Evolutionary conservation across 2,888 invertebrate species (phyloP).

Genomic region (Scrobipalpa atriplicella): DNA sequence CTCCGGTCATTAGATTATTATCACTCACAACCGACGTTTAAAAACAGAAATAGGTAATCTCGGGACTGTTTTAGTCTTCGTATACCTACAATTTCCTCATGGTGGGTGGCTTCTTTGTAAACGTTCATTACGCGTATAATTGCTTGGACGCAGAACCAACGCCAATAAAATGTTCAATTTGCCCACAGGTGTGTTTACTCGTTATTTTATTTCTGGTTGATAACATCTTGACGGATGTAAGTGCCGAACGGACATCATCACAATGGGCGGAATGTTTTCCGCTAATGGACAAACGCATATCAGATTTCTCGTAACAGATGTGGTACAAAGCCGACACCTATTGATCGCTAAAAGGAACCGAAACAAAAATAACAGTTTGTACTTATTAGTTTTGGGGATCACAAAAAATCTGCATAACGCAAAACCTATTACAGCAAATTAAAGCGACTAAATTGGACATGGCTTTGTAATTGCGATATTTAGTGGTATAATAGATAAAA

Average conservation of each 20-base stretch:
- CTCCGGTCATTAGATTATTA: constrained; percentile 5
- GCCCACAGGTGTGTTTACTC: constrained; percentile 58
- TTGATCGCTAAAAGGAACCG: constrained; percentile 65
- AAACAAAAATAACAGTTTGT: constrained; percentile 74
- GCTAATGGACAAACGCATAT: constrained; percentile 70
- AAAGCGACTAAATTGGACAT: constrained; percentile 69
- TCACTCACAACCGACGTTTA: constrained; percentile 8
- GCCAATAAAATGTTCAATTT: constrained; percentile 51
- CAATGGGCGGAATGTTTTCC: constrained; percentile 70
- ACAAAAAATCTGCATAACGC: constrained; percentile 60
- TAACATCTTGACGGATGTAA: constrained; percentile 77
- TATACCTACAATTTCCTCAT: constrained; percentile 13
- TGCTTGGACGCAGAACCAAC: not conserved
- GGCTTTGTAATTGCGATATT: constrained; percentile 66
- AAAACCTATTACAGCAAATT: constrained; percentile 73
- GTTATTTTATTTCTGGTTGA: constrained; percentile 74
- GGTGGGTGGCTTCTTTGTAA: constrained; percentile 58
- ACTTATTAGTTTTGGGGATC: constrained; percentile 61
- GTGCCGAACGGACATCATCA: constrained; percentile 68
- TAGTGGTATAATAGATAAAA: constrained; percentile 65
- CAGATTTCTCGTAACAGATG: constrained; percentile 49
- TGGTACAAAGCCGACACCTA: constrained; percentile 50
- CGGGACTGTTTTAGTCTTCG: not conserved
- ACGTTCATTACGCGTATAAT: constrained; percentile 35
- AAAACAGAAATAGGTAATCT: constrained; percentile 11